Evolutionary conservation across 2,797 vertebrate genomes (phyloP), one percentile per base, ranked within the genome.

Genomic region (Cyclopterus lumpus): DNA sequence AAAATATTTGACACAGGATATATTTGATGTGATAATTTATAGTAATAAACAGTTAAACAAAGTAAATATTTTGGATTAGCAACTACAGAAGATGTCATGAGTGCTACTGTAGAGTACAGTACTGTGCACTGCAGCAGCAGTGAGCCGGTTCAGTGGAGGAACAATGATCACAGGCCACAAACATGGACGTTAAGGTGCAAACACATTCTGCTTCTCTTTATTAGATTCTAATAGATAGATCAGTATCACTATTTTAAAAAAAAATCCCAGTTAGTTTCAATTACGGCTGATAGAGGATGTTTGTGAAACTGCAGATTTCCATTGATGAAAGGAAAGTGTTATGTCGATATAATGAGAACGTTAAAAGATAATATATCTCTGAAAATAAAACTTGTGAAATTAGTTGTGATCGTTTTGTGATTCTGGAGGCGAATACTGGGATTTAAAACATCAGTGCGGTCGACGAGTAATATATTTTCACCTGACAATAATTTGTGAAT

Each of bases 111-210:
- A 77, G 82, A 87, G 73, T 80, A 89, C 76, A 83, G 86, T 85
- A 82, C 90, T 85, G 90, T 92, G 88, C 84, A 81, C 73, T 53
- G 73, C 75, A 78, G 75, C 77, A 78, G 77, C 84, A 74, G 86
- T 74, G 84, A 89, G 74, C 81, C 82, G 79, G 73, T 82, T 89
- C 73, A 82, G 80, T 86, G 77, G 73, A 67, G 55, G 71, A 89
- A 82, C 71, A 79, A 75, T 36, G 61, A 81, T 89, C 87, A 88
- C 73, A 83, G 71, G 82, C 93, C 94, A 95, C 94, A 93, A 94
- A 93, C 92, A 94, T 64, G 53, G 65, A 69, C 24, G 67, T 80
- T 82, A 87, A 92, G 86, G 89, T 91, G 90, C 84, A 86, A 88
- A 84, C 24, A 14, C 30, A 75, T 65, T 67, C 73, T 66, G 42